These are phyloP conservation scores for Lophotriccus pileatus DNA, from an alignment of 2,797 vertebrate species.

Conservation along the genomic window DNA sequence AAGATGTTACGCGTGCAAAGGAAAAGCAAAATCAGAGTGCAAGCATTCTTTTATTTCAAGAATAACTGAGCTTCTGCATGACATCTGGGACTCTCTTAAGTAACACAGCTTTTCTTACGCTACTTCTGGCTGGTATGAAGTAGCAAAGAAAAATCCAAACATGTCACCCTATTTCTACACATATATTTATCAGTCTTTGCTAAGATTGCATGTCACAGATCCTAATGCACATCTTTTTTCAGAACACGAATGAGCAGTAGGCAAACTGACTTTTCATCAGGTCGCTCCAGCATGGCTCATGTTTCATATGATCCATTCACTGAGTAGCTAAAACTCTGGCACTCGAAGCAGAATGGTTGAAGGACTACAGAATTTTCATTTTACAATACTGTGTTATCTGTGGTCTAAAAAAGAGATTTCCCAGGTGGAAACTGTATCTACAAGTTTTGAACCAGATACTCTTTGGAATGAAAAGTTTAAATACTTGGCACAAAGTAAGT, in stretches of 20 bases:
- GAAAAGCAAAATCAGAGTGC: slow-evolving; percentile 1
- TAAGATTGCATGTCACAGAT: slow-evolving; percentile 22
- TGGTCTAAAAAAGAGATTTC: slow-evolving; percentile 47
- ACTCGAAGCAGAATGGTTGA: slow-evolving; percentile 22
- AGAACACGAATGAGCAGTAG: background rate
- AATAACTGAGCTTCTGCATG: slow-evolving; percentile 15
- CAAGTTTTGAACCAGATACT: slow-evolving; percentile 47
- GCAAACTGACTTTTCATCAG: slow-evolving; percentile 16
- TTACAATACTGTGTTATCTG: slow-evolving; percentile 28
- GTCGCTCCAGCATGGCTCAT: slow-evolving; percentile 31
- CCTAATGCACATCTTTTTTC: slow-evolving; percentile 12
- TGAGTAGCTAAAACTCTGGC: slow-evolving; percentile 3
- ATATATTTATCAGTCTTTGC: background rate
- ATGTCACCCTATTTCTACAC: background rate
- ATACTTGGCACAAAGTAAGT: slow-evolving; percentile 60
- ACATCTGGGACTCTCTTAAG: slow-evolving; percentile 18
- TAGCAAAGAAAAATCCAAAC: slow-evolving; percentile 10
- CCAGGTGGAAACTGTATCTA: slow-evolving; percentile 53
- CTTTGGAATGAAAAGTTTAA: slow-evolving; percentile 47
- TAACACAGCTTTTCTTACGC: background rate
- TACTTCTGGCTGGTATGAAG: slow-evolving; percentile 16
- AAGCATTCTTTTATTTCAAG: background rate
- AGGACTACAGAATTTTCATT: slow-evolving; percentile 29
- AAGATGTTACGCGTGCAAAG: background rate
- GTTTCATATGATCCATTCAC: slow-evolving; percentile 1